A percentile compares a stretch with the other conserved stretches of the same genome.
phyloP scores from a whole-genome alignment of 2,113 vertebrate genomes.

The Steatornis caripensis region DNA sequence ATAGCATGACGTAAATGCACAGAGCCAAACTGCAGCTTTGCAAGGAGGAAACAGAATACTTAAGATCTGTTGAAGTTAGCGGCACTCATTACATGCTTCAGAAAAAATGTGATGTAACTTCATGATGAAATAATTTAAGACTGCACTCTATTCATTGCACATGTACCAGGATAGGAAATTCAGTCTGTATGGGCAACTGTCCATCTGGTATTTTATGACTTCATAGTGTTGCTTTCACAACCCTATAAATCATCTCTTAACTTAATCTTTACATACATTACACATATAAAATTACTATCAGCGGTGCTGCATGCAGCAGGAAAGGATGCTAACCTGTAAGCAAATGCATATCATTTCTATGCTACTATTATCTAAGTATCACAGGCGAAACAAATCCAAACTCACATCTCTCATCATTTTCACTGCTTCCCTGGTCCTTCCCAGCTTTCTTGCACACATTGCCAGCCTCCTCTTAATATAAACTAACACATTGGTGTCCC shows the following conservation, averaged over 20 bases:
- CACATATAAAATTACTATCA: not conserved
- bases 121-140: not conserved
- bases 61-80: not conserved
- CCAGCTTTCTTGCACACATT: conserved; percentile 97
- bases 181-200: not conserved
- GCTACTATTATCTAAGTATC: not conserved
- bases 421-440: conserved; percentile 94
- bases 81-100: not conserved
- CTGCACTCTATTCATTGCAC: not conserved
- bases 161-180: not conserved
- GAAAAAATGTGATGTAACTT: not conserved
- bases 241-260: not conserved
- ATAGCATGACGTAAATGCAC: not conserved
- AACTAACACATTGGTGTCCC: conserved; percentile 97
- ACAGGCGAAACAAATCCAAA: conserved; percentile 38
- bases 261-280: not conserved
- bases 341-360: not conserved
- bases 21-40: not conserved
- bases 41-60: not conserved
- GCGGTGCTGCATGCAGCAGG: not conserved
- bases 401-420: conserved; percentile 99
- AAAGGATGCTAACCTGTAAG: not conserved
- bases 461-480: conserved; percentile 97
- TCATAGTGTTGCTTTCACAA: not conserved
- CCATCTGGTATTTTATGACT: not conserved